Evolutionary conservation across 2,888 invertebrate species (phyloP).

Genomic region (Clistopyga incitator): DNA sequence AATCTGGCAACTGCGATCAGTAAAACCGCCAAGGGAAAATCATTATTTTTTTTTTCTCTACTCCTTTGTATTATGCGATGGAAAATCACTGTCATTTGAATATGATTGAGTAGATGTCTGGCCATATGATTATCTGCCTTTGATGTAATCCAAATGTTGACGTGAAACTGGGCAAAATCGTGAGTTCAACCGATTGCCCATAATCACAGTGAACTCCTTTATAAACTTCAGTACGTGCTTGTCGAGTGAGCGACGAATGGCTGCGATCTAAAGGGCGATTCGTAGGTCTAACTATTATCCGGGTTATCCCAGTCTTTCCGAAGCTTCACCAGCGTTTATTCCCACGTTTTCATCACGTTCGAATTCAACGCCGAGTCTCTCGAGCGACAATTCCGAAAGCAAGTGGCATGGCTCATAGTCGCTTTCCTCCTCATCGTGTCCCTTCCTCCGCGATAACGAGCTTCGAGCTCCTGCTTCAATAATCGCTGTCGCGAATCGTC

Average conservation of each 20-base stretch:
- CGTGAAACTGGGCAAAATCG: background rate
- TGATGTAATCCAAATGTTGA: background rate
- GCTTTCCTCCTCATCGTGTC: background rate
- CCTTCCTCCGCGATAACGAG: background rate
- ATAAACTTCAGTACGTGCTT: constrained; percentile 50
- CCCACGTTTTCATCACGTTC: constrained; percentile 52
- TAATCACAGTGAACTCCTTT: constrained; percentile 30
- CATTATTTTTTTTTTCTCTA: background rate
- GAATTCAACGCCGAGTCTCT: constrained; percentile 40
- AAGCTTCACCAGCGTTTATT: constrained; percentile 28
- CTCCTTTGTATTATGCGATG: background rate
- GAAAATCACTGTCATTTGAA: background rate
- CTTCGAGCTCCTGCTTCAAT: constrained; percentile 2
- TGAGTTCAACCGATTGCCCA: background rate
- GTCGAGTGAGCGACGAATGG: constrained; percentile 34
- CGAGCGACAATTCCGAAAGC: constrained; percentile 23
- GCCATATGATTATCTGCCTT: background rate
- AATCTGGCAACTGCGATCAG: too few relatives aligned
- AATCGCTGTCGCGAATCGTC: constrained; percentile 21
- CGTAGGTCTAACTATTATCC: constrained; percentile 37
- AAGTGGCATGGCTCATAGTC: constrained; percentile 17
- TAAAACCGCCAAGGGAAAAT: too few relatives aligned
- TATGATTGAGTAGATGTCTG: background rate
- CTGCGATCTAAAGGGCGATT: constrained; percentile 9
- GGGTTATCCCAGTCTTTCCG: constrained; percentile 14